Evolutionary conservation across 2,113 vertebrate species (phyloP), one percentile per base, ranked within the genome.

Genomic region (Passer domesticus): DNA sequence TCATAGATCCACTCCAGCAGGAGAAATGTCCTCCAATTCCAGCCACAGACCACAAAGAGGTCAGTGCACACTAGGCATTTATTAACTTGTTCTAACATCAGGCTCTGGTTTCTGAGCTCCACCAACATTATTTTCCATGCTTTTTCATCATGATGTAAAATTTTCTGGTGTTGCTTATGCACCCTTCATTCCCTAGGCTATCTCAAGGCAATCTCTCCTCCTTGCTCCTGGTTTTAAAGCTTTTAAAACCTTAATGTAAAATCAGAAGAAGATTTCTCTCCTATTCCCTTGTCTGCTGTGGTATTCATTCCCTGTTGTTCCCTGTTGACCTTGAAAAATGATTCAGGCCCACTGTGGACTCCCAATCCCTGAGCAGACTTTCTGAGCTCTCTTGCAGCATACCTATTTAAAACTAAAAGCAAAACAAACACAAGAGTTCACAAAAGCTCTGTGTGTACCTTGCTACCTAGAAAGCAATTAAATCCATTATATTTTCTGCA

Each of bases 391-490:
- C 35, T 74, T 95, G 84, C 70, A 92, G 78, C n/a, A 31, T 43
- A n/a, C 41, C 66, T 89, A 73, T 87, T 96, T 94, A 92, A 83
- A 92, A 91, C n/a, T 76, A 87, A 96, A 95, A 95, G 69, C 76
- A 92, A 95, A 96, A 93, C 68, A 96, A 94, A 91, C 77, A 74
- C 18, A 12, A 15, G 88, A 90, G 72, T 72, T 87, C 89, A 94
- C 89, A 96, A 94, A 97, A 90, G 59, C 87, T 84, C 87, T 55
- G 22, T 94, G 66, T 94, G 67, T 89, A 87, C 93, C 94, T 92
- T 70, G 69, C 79, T 96, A 89, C 94, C 95, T 93, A 88, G 92
- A 94, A 97, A 97, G 94, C 92, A 94, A 93, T 96, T 96, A 94
- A 94, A 63, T 72, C 86, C 88, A 86, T 92, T 97, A 41, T 84